Conservation (phyloP, 2,888 invertebrate species). For the Chironomus riparius region DNA sequence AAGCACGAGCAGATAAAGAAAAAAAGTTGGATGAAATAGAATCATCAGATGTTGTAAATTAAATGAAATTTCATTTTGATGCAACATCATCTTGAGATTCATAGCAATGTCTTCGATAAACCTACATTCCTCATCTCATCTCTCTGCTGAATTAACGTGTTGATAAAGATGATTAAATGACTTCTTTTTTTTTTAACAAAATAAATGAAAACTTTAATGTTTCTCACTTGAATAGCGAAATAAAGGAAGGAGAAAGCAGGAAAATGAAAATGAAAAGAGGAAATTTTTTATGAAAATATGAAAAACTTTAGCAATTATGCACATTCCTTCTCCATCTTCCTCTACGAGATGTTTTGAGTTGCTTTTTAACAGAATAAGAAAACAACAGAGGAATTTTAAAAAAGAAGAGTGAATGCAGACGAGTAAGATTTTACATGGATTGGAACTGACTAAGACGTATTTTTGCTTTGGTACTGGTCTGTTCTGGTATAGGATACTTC, state of each 20-base stretch:
- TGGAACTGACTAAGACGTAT: too few species aligned
- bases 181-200: not conserved
- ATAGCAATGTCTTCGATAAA: not conserved
- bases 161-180: not conserved
- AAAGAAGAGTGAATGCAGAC: too few species aligned
- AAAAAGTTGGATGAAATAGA: not conserved
- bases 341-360: not conserved
- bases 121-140: too few species aligned
- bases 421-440: too few species aligned
- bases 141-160: not conserved
- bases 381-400: too few species aligned
- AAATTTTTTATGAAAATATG: not conserved
- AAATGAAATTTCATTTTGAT: not conserved
- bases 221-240: not conserved
- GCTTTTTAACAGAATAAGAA: too few species aligned
- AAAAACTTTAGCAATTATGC: slow-evolving; percentile 7
- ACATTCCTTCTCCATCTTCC: not conserved
- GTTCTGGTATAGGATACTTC: too few species aligned
- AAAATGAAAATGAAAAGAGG: not conserved
- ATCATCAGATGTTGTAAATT: not conserved
- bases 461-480: too few species aligned
- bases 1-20: not conserved
- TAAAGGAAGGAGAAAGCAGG: not conserved
- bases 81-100: not conserved
- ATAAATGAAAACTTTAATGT: not conserved